Evolutionary conservation across 2,888 invertebrate genomes (phyloP), one percentile per base, ranked within the genome.

Genomic region (Cheilosia pagana): DNA sequence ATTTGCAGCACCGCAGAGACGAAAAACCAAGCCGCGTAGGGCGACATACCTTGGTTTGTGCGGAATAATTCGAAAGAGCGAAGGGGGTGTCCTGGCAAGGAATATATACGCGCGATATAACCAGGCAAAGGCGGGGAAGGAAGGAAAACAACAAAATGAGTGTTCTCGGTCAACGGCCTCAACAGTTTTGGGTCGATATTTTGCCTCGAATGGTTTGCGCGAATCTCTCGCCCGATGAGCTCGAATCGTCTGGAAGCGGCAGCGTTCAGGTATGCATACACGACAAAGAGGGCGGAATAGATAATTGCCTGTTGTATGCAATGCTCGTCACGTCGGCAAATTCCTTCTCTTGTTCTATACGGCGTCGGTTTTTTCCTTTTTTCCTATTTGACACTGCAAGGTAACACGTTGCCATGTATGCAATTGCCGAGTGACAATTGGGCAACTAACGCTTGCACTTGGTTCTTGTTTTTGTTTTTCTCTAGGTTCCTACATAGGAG

Each of bases 141-240:
- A 57, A 57, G n/a, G n/a, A n/a, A n/a, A n/a, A n/a, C n/a, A 45
- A 23, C 7, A 48, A 71, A 65, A 52, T 23, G 43, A 74, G 55
- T 78, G 53, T 79, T 85, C 72, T 79, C 83, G 83, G 83, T 85
- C 83, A 85, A 70, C 74, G 78, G 79, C 83, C 83, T 78, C 57
- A 57, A 19, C 62, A 83, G 74, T 75, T 85, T 79, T 39, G 75
- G 74, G 75, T 85, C 79, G 79, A 79, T 83, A 78, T 63, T 63
- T 77, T 52, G 41, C 31, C 68, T 52, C 48, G 63, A 63, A 74
- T 79, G 78, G 43, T 57, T 63, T 74, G 67, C 53, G 71, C 59
- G 60, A 39, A 63, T 57, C 28, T 19, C 19, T 50, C 21, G 35
- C 28, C 1, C 28, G 8, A 28, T 28, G 52, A 43, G 39, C 21